Percentiles rank a stretch among this genome's conserved stretches.
Evolutionary conservation across 2,797 vertebrate genomes (phyloP).

Genomic region (Manis pentadactyla): DNA sequence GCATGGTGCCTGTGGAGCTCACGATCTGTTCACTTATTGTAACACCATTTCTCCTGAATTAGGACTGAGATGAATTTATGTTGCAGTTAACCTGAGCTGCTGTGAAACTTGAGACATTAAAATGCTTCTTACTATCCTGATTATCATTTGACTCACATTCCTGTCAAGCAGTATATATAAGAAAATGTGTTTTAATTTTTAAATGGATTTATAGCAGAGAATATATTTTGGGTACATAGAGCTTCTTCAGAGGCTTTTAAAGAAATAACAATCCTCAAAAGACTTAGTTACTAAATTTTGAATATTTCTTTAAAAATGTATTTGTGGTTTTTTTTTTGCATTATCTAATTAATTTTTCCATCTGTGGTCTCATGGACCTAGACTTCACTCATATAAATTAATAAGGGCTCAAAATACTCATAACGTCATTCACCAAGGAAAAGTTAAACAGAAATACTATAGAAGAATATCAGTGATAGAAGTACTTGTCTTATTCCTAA

Average conservation of each 20-base stretch:
- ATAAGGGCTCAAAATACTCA: not conserved
- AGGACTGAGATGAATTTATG: conserved; percentile 48
- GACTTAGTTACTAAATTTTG: conserved; percentile 3
- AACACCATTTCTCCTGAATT: not conserved
- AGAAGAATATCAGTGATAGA: not conserved
- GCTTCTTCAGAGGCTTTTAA: not conserved
- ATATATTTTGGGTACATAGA: conserved; percentile 8
- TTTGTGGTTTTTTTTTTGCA: not conserved
- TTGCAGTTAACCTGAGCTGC: conserved; percentile 14
- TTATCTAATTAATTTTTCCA: not conserved
- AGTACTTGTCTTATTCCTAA: not conserved
- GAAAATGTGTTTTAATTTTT: conserved; percentile 58
- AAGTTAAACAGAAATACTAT: not conserved
- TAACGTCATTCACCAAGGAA: not conserved
- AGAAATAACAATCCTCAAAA: conserved; percentile 35
- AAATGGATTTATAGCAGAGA: conserved; percentile 16
- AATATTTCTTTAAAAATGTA: conserved; percentile 17
- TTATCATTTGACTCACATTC: conserved; percentile 50
- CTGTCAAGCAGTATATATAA: not conserved
- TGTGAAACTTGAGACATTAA: conserved; percentile 17
- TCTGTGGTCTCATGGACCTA: not conserved
- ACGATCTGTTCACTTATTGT: not conserved
- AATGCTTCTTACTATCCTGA: conserved; percentile 45
- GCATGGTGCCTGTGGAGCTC: not conserved
- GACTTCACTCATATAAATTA: not conserved